Conservation (phyloP, 2,113 vertebrate genomes). For the Cepphus grylle region DNA sequence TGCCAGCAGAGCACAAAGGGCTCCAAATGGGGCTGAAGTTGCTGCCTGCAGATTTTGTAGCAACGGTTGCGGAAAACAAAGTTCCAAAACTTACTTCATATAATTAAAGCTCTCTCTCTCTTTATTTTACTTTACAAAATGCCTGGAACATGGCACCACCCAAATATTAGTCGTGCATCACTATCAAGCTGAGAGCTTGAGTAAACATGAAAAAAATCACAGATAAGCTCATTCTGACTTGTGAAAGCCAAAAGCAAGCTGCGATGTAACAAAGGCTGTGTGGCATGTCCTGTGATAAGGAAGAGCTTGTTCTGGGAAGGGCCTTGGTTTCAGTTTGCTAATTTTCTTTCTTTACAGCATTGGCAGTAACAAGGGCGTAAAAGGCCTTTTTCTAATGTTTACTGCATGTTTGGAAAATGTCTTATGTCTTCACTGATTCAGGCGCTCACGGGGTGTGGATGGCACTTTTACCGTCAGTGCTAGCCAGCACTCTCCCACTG, state of each 20-base stretch:
- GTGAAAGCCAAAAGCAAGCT: neutral
- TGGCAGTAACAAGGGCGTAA: neutral
- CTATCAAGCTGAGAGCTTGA: conserved; percentile 17
- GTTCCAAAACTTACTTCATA: neutral
- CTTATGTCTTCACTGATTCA: neutral
- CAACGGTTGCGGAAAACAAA: neutral
- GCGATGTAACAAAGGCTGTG: neutral
- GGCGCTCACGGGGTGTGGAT: neutral
- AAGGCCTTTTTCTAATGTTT: neutral
- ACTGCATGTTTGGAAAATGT: neutral
- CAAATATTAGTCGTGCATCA: neutral
- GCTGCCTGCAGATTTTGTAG: neutral
- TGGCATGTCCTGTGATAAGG: neutral
- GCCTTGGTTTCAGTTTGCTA: neutral
- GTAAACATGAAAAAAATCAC: conserved; percentile 18
- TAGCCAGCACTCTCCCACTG: neutral
- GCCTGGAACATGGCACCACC: neutral
- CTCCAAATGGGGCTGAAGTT: neutral
- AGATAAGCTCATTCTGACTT: conserved; percentile 5
- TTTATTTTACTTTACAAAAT: neutral
- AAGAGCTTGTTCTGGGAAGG: conserved; percentile 1
- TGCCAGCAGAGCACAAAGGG: neutral
- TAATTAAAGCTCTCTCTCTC: neutral
- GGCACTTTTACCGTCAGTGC: fast-evolving
- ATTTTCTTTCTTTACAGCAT: neutral